Conservation (phyloP, 2,797 vertebrate species). For the Fistularia commersonii region DNA sequence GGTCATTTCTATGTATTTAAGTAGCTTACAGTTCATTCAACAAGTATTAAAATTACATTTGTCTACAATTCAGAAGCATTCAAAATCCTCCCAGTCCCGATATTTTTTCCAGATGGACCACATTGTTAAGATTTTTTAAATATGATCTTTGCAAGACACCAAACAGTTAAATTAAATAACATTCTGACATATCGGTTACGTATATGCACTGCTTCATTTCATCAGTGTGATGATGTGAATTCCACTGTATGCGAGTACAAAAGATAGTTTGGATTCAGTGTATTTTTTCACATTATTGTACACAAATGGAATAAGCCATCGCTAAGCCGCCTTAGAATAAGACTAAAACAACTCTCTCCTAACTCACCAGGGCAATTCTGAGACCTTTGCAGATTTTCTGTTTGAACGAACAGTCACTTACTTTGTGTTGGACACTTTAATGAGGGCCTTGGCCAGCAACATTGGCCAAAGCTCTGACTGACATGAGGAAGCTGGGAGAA, state of each 20-base stretch:
- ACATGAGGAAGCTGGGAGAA: constrained; percentile 83
- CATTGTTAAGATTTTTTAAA: too few relatives aligned
- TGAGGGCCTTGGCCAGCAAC: constrained; percentile 89
- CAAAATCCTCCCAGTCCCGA: too few relatives aligned
- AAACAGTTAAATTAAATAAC: too few relatives aligned
- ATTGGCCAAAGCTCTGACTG: constrained; percentile 91
- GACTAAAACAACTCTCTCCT: constrained; percentile 6
- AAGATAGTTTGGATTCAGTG: constrained; percentile 6
- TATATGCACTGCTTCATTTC: not conserved
- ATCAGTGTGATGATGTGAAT: too few relatives aligned
- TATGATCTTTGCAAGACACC: too few relatives aligned
- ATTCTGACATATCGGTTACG: too few relatives aligned
- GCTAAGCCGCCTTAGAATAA: constrained; percentile 7
- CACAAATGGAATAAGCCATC: constrained; percentile 9
- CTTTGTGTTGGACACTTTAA: constrained; percentile 89
- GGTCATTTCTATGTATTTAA: too few relatives aligned
- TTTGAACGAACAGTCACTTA: constrained; percentile 62
- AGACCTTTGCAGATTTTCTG: constrained; percentile 2
- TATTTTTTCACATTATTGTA: not conserved
- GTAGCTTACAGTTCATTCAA: too few relatives aligned
- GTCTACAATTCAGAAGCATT: too few relatives aligned
- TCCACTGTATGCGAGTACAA: not conserved
- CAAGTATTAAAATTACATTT: too few relatives aligned
- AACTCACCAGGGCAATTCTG: not conserved
- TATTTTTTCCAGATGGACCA: too few relatives aligned